A percentile compares a stretch with the other conserved stretches of the same genome.
Evolutionary conservation across 2,797 vertebrate species (phyloP).

Genomic region (Sparus aurata): DNA sequence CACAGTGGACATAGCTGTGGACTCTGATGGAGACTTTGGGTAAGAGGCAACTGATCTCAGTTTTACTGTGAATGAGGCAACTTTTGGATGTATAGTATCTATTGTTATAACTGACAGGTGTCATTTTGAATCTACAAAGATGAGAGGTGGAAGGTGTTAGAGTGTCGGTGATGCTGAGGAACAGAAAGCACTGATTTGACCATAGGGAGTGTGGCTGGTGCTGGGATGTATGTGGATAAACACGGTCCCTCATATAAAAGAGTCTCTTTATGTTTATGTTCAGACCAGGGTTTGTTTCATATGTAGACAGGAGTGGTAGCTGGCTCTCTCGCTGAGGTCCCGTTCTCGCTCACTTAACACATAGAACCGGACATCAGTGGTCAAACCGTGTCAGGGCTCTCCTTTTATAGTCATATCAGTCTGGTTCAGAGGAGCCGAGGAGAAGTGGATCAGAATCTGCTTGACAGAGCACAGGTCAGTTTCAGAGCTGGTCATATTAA

Average conservation of each 20-base stretch:
- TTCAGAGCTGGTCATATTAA: neutral
- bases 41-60: conserved; percentile 56
- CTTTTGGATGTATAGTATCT: neutral
- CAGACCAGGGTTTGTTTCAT: neutral
- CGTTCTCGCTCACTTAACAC: neutral
- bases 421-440: neutral
- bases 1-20: conserved; percentile 13
- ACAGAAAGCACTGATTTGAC: neutral
- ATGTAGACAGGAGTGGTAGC: too few species aligned
- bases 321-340: neutral
- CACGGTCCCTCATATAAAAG: neutral
- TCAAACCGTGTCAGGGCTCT: neutral
- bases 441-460: neutral
- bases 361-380: neutral
- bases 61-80: neutral
- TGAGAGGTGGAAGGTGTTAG: neutral
- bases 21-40: conserved; percentile 74
- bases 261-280: neutral
- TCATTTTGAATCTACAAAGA: neutral
- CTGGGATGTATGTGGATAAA: neutral
- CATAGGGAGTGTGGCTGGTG: neutral
- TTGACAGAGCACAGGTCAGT: neutral
- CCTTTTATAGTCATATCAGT: conserved; percentile 35
- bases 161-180: neutral
- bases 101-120: neutral